Percentiles rank a stretch among this genome's conserved stretches.
Conservation (phyloP, 2,888 invertebrate species). For the Hydroisotoma schaefferi region DNA sequence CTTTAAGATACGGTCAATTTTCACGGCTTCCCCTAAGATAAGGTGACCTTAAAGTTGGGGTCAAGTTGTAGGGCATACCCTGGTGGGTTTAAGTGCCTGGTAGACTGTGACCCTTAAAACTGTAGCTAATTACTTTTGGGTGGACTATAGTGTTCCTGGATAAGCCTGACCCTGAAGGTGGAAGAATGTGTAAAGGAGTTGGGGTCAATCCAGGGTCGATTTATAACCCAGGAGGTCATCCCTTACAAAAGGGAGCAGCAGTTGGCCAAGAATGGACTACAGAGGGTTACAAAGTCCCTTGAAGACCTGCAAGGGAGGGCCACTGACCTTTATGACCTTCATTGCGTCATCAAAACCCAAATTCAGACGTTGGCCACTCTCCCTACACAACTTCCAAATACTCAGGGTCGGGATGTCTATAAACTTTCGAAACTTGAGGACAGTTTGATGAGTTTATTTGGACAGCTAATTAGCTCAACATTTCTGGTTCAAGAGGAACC, state of each 20-base stretch:
- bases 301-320: neutral
- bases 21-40: too few species aligned
- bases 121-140: too few species aligned
- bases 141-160: too few species aligned
- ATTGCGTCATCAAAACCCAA: neutral
- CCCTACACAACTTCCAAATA: neutral
- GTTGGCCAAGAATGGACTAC: neutral
- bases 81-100: too few species aligned
- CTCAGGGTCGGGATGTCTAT: too few species aligned
- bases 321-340: neutral
- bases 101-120: too few species aligned
- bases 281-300: neutral
- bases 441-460: neutral
- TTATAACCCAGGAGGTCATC: neutral
- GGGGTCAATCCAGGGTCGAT: too few species aligned
- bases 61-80: too few species aligned
- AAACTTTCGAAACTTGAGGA: neutral
- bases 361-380: neutral
- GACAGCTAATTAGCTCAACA: neutral
- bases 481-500: neutral
- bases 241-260: neutral
- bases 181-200: too few species aligned
- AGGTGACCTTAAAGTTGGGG: too few species aligned
- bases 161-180: too few species aligned
- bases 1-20: too few species aligned